These are phyloP conservation scores for Eupithecia inturbata DNA, from an alignment of 2,888 invertebrate genomes.

Conservation along the genomic window DNA sequence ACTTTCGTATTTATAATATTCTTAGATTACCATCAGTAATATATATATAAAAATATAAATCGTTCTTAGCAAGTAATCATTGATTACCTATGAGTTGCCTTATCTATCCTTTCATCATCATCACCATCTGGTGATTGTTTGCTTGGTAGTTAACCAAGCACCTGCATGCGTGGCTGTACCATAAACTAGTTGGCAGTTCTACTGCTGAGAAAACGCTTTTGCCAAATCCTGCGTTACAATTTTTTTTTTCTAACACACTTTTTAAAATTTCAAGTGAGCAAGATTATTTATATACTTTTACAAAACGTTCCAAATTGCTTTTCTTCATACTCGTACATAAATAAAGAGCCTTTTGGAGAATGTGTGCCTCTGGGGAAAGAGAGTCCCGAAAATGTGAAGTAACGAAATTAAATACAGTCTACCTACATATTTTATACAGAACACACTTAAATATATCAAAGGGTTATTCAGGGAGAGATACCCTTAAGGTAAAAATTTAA, in stretches of 20 bases:
- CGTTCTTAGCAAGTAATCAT: too few species aligned
- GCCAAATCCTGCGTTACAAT: neutral
- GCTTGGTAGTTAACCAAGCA: neutral
- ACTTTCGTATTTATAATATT: neutral
- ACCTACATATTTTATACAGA: slow-evolving; percentile 1
- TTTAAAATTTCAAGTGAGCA: neutral
- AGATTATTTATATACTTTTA: neutral
- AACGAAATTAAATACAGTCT: neutral
- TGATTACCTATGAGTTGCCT: too few species aligned
- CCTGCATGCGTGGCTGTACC: neutral
- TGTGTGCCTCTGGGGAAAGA: too few species aligned
- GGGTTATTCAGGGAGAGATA: neutral
- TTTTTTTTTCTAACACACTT: neutral
- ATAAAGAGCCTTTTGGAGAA: slow-evolving; percentile 3
- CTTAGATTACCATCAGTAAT: too few species aligned
- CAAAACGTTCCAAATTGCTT: neutral
- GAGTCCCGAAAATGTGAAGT: slow-evolving; percentile 3
- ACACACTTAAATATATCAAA: neutral
- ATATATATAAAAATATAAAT: too few species aligned
- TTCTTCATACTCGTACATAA: slow-evolving; percentile 3
- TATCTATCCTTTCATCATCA: neutral
- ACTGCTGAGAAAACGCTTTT: neutral
- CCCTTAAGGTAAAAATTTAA: neutral
- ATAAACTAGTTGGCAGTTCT: neutral
- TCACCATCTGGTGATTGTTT: neutral